Percentiles rank a stretch among this genome's conserved stretches.
Conservation (phyloP, 2,888 invertebrate species). For the Matsumyia berberina region DNA sequence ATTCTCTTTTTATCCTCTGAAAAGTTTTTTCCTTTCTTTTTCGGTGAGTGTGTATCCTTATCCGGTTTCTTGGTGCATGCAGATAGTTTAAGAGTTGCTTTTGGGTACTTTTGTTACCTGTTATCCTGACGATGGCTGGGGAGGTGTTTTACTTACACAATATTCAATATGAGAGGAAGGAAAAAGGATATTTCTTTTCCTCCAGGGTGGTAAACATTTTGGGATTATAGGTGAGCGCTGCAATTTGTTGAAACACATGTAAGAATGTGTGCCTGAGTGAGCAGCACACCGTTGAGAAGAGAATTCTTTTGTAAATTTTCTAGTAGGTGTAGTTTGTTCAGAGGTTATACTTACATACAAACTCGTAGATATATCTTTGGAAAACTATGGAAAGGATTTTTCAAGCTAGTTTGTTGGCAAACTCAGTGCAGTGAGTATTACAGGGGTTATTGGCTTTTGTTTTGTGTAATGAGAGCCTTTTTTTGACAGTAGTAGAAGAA, state of each 20-base stretch:
- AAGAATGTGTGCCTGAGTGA: constrained; percentile 12
- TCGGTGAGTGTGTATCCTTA: constrained; percentile 34
- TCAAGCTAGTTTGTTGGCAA: too few species aligned
- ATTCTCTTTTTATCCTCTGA: constrained; percentile 56
- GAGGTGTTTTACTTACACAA: constrained; percentile 35
- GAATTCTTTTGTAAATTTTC: neutral
- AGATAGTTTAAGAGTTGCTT: constrained; percentile 63
- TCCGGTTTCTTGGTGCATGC: constrained; percentile 70
- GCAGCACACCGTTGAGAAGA: neutral
- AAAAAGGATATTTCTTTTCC: constrained; percentile 22
- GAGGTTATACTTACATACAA: too few species aligned
- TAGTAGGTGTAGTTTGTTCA: too few species aligned
- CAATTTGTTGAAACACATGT: constrained; percentile 53
- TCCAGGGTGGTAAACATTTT: constrained; percentile 41
- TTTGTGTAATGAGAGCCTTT: too few species aligned
- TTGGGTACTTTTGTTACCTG: constrained; percentile 42
- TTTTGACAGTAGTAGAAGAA: too few species aligned
- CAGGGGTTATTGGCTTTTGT: too few species aligned
- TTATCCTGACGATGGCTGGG: constrained; percentile 38
- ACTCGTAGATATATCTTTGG: too few species aligned
- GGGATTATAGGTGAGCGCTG: constrained; percentile 39
- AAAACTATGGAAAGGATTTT: too few species aligned
- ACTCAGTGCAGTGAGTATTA: too few species aligned
- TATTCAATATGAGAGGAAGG: constrained; percentile 36
- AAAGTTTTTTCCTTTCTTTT: constrained; percentile 17